Evolutionary conservation across 2,113 vertebrate species (phyloP).

Genomic region (Silurus asotus): DNA sequence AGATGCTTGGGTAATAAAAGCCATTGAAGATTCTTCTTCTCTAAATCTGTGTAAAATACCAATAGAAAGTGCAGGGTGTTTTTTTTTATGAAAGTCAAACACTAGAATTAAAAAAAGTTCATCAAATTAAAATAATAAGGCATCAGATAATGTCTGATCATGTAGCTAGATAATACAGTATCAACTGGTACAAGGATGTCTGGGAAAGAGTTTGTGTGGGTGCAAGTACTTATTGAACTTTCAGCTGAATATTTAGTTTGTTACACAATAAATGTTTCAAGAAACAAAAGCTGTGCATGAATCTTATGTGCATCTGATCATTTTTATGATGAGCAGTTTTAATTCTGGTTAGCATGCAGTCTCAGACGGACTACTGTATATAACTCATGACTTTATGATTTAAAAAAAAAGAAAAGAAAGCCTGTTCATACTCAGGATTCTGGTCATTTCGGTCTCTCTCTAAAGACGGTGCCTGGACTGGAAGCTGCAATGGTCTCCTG

Average conservation of each 20-base stretch:
- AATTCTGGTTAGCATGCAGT: constrained; percentile 59
- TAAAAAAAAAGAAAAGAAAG: constrained; percentile 52
- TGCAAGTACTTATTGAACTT: neutral
- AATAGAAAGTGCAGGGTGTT: constrained; percentile 53
- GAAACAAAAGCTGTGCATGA: neutral
- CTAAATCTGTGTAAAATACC: constrained; percentile 63
- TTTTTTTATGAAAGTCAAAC: constrained; percentile 16
- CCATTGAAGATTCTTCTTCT: constrained; percentile 59
- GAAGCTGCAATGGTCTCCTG: constrained; percentile 55
- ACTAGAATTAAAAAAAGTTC: neutral
- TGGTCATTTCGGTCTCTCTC: constrained; percentile 53
- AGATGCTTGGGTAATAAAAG: constrained; percentile 75
- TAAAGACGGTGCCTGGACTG: constrained; percentile 49
- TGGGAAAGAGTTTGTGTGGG: neutral
- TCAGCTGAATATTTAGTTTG: neutral
- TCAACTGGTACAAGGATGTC: neutral
- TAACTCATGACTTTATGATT: constrained; percentile 60
- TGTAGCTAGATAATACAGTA: neutral
- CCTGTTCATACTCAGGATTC: constrained; percentile 62
- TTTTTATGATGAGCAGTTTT: constrained; percentile 36
- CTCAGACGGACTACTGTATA: constrained; percentile 59
- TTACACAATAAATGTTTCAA: constrained; percentile 56
- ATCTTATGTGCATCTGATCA: neutral
- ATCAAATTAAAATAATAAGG: neutral
- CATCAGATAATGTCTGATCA: neutral